Evolutionary conservation across 2,888 invertebrate genomes (phyloP).

Genomic region (Ophioninae sp.): DNA sequence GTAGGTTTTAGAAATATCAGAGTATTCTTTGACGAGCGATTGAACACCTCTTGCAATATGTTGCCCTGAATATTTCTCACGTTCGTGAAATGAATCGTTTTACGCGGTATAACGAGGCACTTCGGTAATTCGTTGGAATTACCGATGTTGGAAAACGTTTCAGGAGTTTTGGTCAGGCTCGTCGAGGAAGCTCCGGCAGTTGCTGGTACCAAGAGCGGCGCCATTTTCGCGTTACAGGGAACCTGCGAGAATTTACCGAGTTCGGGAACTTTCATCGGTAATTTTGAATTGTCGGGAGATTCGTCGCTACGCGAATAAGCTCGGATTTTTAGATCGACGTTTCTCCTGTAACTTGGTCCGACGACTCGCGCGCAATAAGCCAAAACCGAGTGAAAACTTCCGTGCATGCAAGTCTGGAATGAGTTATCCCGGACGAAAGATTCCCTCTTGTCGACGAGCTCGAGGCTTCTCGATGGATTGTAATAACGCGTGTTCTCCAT

Average conservation of each 20-base stretch:
- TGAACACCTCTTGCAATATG: conserved; percentile 67
- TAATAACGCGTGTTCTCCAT: conserved; percentile 30
- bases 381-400: conserved; percentile 73
- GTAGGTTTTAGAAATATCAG: conserved; percentile 69
- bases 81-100: conserved; percentile 60
- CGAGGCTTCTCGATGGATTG: conserved; percentile 10
- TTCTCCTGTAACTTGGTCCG: conserved; percentile 64
- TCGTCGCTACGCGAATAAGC: conserved; percentile 20
- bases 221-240: conserved; percentile 20
- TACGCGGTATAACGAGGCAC: conserved; percentile 49
- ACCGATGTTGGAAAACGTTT: conserved; percentile 17
- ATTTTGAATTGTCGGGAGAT: background rate
- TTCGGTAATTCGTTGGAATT: conserved; percentile 30
- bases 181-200: background rate
- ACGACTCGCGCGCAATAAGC: conserved; percentile 72
- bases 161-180: conserved; percentile 15
- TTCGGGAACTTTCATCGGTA: background rate
- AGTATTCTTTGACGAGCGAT: conserved; percentile 62
- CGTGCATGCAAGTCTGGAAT: conserved; percentile 72
- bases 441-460: conserved; percentile 22
- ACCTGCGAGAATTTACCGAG: background rate
- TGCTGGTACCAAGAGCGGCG: background rate
- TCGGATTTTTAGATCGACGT: conserved; percentile 58
- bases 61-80: conserved; percentile 62
- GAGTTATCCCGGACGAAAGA: conserved; percentile 54